Base-by-base conservation (phyloP, 2,113 vertebrate species). In the Rattus rattus region DNA sequence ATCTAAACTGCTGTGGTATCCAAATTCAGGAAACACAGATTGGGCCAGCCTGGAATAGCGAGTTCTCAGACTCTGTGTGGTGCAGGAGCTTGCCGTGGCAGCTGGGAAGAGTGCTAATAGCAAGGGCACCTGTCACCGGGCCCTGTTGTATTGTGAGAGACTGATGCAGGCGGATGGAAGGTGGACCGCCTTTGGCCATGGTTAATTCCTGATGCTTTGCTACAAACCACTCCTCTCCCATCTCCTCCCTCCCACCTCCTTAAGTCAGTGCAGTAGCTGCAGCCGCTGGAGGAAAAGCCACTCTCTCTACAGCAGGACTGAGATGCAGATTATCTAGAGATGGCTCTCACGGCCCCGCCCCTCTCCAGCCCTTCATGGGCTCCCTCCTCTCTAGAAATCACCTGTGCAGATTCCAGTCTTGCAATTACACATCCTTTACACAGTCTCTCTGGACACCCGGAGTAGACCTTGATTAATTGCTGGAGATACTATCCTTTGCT, bases 381-480 rank as follows among this genome's bases (percentile, higher is more conserved):
- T 1, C 43, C 65, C 91, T 36, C 2, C 36, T 28, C 59, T 83
- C 69, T 17, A 20, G 85, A 89, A 92, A 59, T 76, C 94, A 93
- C 75, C 59, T 0, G 54, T 43, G 2, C 67, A 54, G 85, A 65
- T 59, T 83, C 91, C 67, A 47, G 72, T 59, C 69, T 67, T 16
- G 26, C 88, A 89, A 76, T 95, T 92, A 93, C 80, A 47, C 0
- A 0, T 65, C 88, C 61, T 81, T 96, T 94, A 65, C 83, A 91
- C n/a, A 17, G 85, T n/a, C 72, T 83, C 92, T 95, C 91, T 89
- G 91, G 73, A 90, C 36, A 65, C 85, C 54, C 2, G n/a, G 73
- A 96, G n/a, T 36, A 54, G 88, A 22, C 93, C 76, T 95, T 97
- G 88, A 96, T 91, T 76, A 92, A 79, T 96, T 94, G 67, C 67